Evolutionary conservation across 2,113 vertebrate genomes (phyloP).

Genomic region (Thamnophis sirtalis): DNA sequence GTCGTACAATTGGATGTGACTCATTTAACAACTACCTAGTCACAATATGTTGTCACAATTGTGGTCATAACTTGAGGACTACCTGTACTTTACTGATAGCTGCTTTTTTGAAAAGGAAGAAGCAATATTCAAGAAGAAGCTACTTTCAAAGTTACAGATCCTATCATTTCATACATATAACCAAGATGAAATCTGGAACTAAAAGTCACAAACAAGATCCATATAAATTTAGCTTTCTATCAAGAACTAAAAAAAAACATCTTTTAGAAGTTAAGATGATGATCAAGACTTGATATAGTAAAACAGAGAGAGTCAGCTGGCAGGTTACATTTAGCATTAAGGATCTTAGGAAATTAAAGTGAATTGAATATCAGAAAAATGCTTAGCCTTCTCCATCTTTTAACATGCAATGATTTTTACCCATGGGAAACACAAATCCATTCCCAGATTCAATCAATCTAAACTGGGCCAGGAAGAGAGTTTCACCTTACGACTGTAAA

Average conservation of each 20-base stretch:
- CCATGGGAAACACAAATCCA: neutral
- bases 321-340: neutral
- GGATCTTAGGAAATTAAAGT: neutral
- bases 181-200: neutral
- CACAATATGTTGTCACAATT: neutral
- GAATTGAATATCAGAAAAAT: neutral
- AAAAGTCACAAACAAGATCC: neutral
- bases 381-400: neutral
- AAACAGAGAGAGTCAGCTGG: neutral
- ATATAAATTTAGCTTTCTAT: neutral
- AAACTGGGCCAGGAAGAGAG: neutral
- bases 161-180: neutral
- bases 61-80: neutral
- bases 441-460: neutral
- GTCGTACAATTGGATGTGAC: neutral
- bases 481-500: neutral
- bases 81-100: neutral
- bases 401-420: rapidly evolving
- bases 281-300: neutral
- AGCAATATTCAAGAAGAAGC: neutral
- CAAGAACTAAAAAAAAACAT: neutral
- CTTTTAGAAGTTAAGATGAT: neutral
- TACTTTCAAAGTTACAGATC: neutral
- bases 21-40: neutral
- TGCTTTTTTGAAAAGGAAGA: neutral